Evolutionary conservation across 2,888 invertebrate species (phyloP).

Genomic region (Homarus gammarus): DNA sequence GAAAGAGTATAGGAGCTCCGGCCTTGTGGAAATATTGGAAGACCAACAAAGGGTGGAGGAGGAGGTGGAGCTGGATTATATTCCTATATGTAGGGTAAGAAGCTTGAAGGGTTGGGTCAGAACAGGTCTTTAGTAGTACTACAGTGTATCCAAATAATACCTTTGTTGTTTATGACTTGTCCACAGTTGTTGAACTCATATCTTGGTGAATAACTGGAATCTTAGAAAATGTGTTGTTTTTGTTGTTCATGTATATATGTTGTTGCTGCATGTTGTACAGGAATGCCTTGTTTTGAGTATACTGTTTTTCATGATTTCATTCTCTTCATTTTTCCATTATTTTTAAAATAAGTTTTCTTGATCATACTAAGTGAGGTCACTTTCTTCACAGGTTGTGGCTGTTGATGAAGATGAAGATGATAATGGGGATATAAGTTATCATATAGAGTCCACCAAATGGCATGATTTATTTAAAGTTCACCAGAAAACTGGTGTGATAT

Average conservation of each 20-base stretch:
- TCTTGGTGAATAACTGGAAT: background rate
- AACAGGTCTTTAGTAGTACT: background rate
- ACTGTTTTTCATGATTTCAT: background rate
- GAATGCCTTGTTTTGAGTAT: background rate
- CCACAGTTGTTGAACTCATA: background rate
- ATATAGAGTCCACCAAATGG: conserved; percentile 78
- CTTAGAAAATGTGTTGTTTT: background rate
- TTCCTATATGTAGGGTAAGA: conserved; percentile 66
- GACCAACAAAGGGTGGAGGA: conserved; percentile 61
- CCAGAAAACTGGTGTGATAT: conserved; percentile 89
- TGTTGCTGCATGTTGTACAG: conserved; percentile 1
- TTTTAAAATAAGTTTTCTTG: background rate
- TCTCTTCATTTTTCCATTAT: background rate
- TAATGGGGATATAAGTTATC: conserved; percentile 91
- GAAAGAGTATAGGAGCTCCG: conserved; percentile 7
- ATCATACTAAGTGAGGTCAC: background rate
- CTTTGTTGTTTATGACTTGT: background rate
- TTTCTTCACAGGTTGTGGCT: conserved; percentile 85
- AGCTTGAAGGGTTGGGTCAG: conserved; percentile 15
- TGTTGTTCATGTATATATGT: too few species aligned
- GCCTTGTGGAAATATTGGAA: conserved; percentile 45
- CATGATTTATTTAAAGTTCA: conserved; percentile 91
- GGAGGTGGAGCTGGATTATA: conserved; percentile 53
- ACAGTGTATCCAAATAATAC: background rate
- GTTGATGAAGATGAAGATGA: conserved; percentile 89